Evolutionary conservation across 2,113 vertebrate species (phyloP).

Genomic region (Antigone vipio): DNA sequence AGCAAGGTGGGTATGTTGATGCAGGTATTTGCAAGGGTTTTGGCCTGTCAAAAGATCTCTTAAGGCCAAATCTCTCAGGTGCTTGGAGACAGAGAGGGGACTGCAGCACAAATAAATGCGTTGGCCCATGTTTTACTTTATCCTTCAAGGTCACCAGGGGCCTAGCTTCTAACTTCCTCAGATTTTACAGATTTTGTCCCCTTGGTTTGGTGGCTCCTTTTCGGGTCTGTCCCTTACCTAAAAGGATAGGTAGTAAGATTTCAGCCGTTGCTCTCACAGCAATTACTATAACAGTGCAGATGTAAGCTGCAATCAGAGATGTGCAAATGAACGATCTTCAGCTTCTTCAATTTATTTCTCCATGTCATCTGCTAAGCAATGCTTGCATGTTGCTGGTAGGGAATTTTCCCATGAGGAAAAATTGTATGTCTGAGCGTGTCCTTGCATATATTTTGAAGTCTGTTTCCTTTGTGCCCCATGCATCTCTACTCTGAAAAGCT

Average conservation of each 20-base stretch:
- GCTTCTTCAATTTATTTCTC: not conserved
- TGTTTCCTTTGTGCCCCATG: not conserved
- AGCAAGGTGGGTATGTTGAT: not conserved
- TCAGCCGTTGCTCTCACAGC: not conserved
- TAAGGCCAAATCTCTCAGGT: not conserved
- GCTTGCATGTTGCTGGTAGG: not conserved
- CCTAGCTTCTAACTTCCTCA: not conserved
- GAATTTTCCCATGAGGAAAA: not conserved
- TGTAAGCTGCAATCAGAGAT: not conserved
- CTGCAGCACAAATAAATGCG: not conserved
- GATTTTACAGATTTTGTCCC: not conserved
- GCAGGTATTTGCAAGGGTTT: not conserved
- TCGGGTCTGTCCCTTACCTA: not conserved
- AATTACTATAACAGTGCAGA: not conserved
- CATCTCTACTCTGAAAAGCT: not conserved
- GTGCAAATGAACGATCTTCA: not conserved
- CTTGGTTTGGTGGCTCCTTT: not conserved
- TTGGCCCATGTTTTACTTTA: not conserved
- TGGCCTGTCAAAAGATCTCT: not conserved
- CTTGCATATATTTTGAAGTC: not conserved
- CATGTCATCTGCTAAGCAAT: not conserved
- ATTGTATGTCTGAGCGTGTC: not conserved
- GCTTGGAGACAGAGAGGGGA: not conserved
- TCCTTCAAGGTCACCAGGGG: not conserved
- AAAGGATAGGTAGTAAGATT: not conserved